A percentile compares a stretch with the other conserved stretches of the same genome.
phyloP scores from a whole-genome alignment of 2,888 invertebrate species.

The Tolmerus cingulatus region DNA sequence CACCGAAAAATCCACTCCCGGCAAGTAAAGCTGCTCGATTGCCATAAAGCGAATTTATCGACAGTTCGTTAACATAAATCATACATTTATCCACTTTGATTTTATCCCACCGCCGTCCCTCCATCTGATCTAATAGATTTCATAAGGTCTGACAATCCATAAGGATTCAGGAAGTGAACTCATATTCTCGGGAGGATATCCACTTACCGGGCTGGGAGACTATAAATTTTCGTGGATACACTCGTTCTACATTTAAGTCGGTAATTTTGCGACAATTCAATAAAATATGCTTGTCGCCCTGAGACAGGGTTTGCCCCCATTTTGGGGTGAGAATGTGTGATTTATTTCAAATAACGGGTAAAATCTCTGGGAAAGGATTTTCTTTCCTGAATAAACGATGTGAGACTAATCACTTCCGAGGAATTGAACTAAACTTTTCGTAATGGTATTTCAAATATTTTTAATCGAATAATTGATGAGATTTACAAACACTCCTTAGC shows the following conservation, averaged over 20 bases:
- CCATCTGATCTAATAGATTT: slow-evolving; percentile 34
- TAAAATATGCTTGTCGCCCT: neutral
- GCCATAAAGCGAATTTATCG: slow-evolving; percentile 49
- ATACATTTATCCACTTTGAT: slow-evolving; percentile 49
- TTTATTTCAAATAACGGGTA: neutral
- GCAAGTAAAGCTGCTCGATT: slow-evolving; percentile 45
- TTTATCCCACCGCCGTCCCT: slow-evolving; percentile 37
- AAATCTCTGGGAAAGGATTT: neutral
- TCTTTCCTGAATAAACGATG: neutral
- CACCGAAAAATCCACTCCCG: slow-evolving; percentile 21
- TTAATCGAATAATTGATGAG: neutral
- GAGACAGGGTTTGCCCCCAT: neutral
- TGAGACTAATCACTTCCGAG: neutral
- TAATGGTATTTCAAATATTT: neutral
- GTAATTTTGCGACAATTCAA: slow-evolving; percentile 35
- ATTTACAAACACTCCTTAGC: neutral
- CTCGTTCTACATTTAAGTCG: neutral
- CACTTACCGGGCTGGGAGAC: neutral
- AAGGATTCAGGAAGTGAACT: slow-evolving; percentile 8
- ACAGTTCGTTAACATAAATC: slow-evolving; percentile 49
- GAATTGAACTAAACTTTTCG: neutral
- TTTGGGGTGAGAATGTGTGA: neutral
- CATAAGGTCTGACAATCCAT: slow-evolving; percentile 9
- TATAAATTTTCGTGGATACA: slow-evolving; percentile 28
- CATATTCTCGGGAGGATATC: neutral